Evolutionary conservation across 2,113 vertebrate genomes (phyloP).

Genomic region (Sorex araneus): DNA sequence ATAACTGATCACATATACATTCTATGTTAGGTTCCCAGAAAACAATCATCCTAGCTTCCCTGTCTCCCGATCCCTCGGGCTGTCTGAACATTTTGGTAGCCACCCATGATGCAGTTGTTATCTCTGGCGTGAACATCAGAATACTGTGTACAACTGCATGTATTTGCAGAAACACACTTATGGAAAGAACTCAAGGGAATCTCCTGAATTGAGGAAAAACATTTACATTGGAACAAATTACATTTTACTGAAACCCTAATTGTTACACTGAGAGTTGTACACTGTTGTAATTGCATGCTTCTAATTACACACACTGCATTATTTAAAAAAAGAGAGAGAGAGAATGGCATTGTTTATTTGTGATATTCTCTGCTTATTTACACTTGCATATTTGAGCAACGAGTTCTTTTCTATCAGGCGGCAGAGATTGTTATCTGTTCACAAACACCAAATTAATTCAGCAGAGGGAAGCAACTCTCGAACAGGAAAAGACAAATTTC

Average conservation of each 20-base stretch:
- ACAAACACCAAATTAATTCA: constrained; percentile 89
- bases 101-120: constrained; percentile 81
- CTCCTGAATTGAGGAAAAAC: constrained; percentile 89
- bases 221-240: constrained; percentile 92
- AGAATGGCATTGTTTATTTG: constrained; percentile 89
- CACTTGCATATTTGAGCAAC: constrained; percentile 90
- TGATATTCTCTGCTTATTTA: constrained; percentile 90
- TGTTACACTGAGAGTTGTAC: constrained; percentile 90
- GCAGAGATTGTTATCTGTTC: constrained; percentile 89
- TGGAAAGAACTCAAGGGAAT: constrained; percentile 90
- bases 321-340: constrained; percentile 86
- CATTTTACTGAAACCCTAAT: constrained; percentile 90
- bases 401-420: constrained; percentile 87
- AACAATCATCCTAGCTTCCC: background rate
- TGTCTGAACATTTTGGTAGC: constrained; percentile 72
- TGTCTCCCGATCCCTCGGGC: constrained; percentile 43
- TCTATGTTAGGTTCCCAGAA: background rate
- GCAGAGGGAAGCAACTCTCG: constrained; percentile 86
- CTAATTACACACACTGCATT: constrained; percentile 90
- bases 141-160: constrained; percentile 77
- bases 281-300: constrained; percentile 88
- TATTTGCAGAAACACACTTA: constrained; percentile 85
- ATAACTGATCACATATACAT: background rate
- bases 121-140: constrained; percentile 85
- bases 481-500: constrained; percentile 89